Evolutionary conservation across 2,888 invertebrate species (phyloP), one percentile per base, ranked within the genome.

Genomic region (Tyria jacobaeae): DNA sequence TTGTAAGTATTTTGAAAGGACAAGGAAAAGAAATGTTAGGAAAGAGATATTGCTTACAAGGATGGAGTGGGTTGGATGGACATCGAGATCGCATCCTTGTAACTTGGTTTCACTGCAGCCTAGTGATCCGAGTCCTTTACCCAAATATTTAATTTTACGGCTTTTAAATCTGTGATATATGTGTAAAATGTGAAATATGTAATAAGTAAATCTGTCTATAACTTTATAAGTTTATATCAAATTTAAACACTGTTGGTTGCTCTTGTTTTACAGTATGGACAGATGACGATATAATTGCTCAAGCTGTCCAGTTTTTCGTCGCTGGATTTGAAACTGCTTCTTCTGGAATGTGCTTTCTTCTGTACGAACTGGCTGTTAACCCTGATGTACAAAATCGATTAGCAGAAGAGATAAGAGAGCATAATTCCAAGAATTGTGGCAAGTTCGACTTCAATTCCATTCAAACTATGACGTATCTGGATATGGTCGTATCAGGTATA

Each of bases 401-500:
- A 41, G 73, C 71, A 2, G 62, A 78, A 21, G 89, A 90, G 70
- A 85, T 89, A 17, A 71, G 72, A 31, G 75, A 80, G 4, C 78
- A 83, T 2, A 70, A 84, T 14, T 65, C 66, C 17, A 82, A 79
- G 21, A 85, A 82, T 2, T 74, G 93, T 5, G 84, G 88, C 6
- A 88, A 86, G 41, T 91, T 95, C 85, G 88, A 90, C 47, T 95
- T 94, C 71, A 77, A 75, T 21, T 71, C 80, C 6, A 75, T 87
- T 31, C 82, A 80, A 53, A 75, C 70, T 12, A 76, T 86, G 81
- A 73, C 65, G 4, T 86, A 85, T 56, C 70, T 95, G 74, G 94
- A 95, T 53, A 94, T 94, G 87, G 91, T 95, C 0, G 75, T 94
- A 2, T 85, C 87, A 67, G 88, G 89, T 88, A 68, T 59, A 52